Conservation (phyloP, 2,797 vertebrate species). For the Astyanax mexicanus region DNA sequence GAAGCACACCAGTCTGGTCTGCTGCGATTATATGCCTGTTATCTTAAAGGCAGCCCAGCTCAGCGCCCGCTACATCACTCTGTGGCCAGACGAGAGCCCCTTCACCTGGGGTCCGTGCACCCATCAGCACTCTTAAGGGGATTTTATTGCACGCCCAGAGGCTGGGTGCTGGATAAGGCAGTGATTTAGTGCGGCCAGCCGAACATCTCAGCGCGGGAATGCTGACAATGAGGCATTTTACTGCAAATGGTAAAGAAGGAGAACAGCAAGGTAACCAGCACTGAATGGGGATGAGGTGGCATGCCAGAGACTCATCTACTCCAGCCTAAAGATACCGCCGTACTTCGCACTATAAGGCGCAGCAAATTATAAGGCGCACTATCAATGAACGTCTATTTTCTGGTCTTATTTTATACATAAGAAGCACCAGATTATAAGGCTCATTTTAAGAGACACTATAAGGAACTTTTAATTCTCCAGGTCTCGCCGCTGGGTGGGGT, state of each 20-base stretch:
- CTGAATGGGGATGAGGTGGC: conserved; percentile 23
- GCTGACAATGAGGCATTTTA: conserved; percentile 59
- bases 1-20: conserved; percentile 40
- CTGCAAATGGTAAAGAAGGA: conserved; percentile 30
- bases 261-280: conserved; percentile 28
- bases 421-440: too few species aligned
- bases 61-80: conserved; percentile 34
- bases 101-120: conserved; percentile 41
- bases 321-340: neutral
- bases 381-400: too few species aligned
- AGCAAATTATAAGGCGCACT: too few species aligned
- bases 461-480: too few species aligned
- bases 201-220: conserved; percentile 32
- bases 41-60: conserved; percentile 48
- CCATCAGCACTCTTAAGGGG: conserved; percentile 34
- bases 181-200: conserved; percentile 47
- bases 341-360: too few species aligned
- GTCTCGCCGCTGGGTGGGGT: too few species aligned
- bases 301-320: conserved; percentile 33
- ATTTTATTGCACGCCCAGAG: conserved; percentile 37
- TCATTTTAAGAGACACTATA: too few species aligned
- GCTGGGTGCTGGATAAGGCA: conserved; percentile 47
- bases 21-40: conserved; percentile 44
- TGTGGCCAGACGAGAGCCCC: conserved; percentile 12
- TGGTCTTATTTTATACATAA: too few species aligned